Conservation (phyloP, 2,888 invertebrate species). For the Heliconius erato region DNA sequence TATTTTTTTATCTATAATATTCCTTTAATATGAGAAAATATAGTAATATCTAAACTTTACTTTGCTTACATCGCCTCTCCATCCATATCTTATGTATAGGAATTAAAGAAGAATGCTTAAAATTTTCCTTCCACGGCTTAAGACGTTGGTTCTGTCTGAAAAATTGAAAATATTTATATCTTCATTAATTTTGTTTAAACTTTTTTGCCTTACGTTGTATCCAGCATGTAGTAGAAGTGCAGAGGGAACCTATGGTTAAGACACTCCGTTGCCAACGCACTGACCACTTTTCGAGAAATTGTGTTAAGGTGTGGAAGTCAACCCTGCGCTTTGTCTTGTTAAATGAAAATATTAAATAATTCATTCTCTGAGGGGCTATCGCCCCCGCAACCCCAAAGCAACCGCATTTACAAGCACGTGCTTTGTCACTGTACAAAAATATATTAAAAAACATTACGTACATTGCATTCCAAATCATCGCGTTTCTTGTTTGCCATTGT, state of each 20-base stretch:
- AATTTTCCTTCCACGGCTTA: constrained; percentile 61
- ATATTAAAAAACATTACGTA: constrained; percentile 60
- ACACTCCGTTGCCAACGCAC: no score
- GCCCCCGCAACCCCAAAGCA: no score
- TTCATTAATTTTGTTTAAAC: constrained; percentile 58
- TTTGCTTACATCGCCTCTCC: constrained; percentile 69
- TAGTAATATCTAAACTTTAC: constrained; percentile 59
- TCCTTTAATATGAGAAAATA: neutral
- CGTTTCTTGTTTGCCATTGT: constrained; percentile 73
- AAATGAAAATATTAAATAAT: no score
- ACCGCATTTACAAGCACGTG: no score
- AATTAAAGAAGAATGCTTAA: constrained; percentile 60
- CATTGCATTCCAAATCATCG: constrained; percentile 67
- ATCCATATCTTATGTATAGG: constrained; percentile 76
- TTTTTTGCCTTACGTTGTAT: neutral
- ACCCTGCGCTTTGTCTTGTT: no score
- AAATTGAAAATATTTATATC: constrained; percentile 60
- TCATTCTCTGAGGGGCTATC: no score
- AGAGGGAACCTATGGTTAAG: no score
- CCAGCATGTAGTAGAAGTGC: neutral
- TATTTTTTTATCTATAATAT: neutral
- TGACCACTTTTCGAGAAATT: no score
- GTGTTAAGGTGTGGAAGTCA: no score
- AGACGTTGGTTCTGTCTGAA: constrained; percentile 71
- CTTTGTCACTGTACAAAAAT: neutral